Percentiles rank a stretch among this genome's conserved stretches.
phyloP scores from a whole-genome alignment of 2,888 invertebrate species.

The Scelioninae gen. 2 region DNA sequence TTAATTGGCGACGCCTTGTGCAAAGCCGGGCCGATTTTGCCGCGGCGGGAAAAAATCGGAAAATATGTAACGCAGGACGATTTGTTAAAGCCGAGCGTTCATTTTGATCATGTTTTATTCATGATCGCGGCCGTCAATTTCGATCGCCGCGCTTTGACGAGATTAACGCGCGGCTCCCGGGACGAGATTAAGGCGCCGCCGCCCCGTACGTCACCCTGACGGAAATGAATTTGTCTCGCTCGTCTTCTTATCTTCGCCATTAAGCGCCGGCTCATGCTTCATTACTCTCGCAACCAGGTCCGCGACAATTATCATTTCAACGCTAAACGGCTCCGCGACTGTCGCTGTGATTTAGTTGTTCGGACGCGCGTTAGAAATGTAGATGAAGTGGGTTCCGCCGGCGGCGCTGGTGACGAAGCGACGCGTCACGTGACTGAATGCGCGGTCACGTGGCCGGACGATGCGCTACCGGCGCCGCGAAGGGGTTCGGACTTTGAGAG shows the following conservation, averaged over 20 bases:
- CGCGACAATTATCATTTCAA: conserved; percentile 50
- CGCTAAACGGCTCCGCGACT: conserved; percentile 40
- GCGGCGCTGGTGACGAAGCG: too few relatives aligned
- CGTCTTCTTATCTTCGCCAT: conserved; percentile 41
- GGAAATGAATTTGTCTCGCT: conserved; percentile 61
- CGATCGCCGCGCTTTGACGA: conserved; percentile 56
- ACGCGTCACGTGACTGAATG: too few relatives aligned
- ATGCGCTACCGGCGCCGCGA: too few relatives aligned
- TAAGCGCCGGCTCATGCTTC: conserved; percentile 41
- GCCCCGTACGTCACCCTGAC: conserved; percentile 49
- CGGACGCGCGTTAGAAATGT: conserved; percentile 9
- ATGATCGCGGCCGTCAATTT: conserved; percentile 44
- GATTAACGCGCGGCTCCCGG: conserved; percentile 52
- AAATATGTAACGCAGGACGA: conserved; percentile 13
- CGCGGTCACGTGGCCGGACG: too few relatives aligned
- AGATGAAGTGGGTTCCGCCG: too few relatives aligned
- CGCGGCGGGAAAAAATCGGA: conserved; percentile 5
- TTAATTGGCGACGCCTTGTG: neutral
- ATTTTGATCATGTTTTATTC: conserved; percentile 41
- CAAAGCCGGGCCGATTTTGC: conserved; percentile 1
- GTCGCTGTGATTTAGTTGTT: conserved; percentile 30
- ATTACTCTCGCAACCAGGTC: conserved; percentile 42
- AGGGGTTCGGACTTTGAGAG: too few relatives aligned
- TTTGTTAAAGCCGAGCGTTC: conserved; percentile 16
- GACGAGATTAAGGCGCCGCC: conserved; percentile 38